Evolutionary conservation across 2,888 invertebrate genomes (phyloP), one percentile per base, ranked within the genome.

Genomic region (Tiliacea citrago): DNA sequence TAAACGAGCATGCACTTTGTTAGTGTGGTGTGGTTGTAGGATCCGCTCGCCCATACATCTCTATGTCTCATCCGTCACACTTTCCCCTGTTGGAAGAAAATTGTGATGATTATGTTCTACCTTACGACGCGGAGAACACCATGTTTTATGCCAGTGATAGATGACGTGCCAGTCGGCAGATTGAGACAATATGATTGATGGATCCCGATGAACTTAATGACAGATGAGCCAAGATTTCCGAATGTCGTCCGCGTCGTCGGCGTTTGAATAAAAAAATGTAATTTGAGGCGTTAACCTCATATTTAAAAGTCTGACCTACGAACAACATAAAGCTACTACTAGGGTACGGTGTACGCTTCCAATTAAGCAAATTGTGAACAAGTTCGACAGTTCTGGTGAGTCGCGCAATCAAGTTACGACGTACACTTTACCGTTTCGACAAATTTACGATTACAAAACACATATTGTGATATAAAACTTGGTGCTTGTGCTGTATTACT

Each of bases 401-500:
- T 70, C 53, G 84, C 71, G 80, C 74, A 77, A 81, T 87, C 77
- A 72, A 73, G 68, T 80, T 72, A 61, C 81, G 91, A 93, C 94
- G 94, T 92, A 92, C 94, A 95, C 93, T 90, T 90, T 93, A 93
- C 96, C 96, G 93, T 92, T 94, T 95, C 95, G 95, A 95, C 93
- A 94, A 93, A 90, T 91, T 93, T 94, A 96, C 96, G 93, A 93
- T 93, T 95, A 96, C 96, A 95, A 95, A 96, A 96, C 96, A 96
- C 95, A 95, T 95, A 95, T 95, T 92, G 95, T 96, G 95, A 95
- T 95, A 95, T 92, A 96, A 96, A 96, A 96, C 91, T 94, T 95
- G 95, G 96, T 96, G 96, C 96, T 95, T 95, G 96, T 96, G 96
- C 96, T 95, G 92, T 92, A 93, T 93, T 96, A 96, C 96, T 96